These are phyloP conservation scores for Romanogobio albipinnatus DNA, from an alignment of 2,113 vertebrate genomes.

Conservation along the genomic window DNA sequence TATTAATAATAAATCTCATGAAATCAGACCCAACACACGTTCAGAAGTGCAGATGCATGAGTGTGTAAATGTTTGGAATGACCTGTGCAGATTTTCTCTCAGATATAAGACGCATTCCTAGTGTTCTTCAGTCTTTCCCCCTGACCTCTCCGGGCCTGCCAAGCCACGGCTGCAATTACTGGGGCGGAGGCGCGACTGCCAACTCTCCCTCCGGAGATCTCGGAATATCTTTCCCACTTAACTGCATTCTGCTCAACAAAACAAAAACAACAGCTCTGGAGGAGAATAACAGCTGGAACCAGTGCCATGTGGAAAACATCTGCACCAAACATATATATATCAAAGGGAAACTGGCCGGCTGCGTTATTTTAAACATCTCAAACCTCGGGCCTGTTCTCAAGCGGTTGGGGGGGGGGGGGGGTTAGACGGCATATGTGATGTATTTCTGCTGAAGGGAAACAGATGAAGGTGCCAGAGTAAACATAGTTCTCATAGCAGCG, in stretches of 20 bases:
- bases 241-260: conserved; percentile 38
- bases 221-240: conserved; percentile 29
- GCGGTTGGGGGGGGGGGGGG: conserved; percentile 1
- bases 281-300: conserved; percentile 25
- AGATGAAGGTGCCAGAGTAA: conserved; percentile 7
- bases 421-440: neutral
- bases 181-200: conserved; percentile 44
- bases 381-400: conserved; percentile 20
- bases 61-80: neutral
- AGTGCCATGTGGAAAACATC: conserved; percentile 43
- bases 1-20: no score
- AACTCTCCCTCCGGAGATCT: conserved; percentile 40
- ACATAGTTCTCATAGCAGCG: conserved; percentile 28
- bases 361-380: conserved; percentile 25
- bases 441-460: conserved; percentile 26
- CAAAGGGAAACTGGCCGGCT: conserved; percentile 18
- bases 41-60: no score
- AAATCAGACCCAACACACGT: no score
- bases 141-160: conserved; percentile 51
- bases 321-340: neutral
- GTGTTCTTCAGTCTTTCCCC: conserved; percentile 43
- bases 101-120: conserved; percentile 33
- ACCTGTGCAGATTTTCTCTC: neutral
- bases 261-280: conserved; percentile 45
- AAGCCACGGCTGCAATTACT: conserved; percentile 54